A percentile compares a stretch with the other conserved stretches of the same genome.
Evolutionary conservation across 2,797 vertebrate species (phyloP).

Genomic region (Molossus molossus): DNA sequence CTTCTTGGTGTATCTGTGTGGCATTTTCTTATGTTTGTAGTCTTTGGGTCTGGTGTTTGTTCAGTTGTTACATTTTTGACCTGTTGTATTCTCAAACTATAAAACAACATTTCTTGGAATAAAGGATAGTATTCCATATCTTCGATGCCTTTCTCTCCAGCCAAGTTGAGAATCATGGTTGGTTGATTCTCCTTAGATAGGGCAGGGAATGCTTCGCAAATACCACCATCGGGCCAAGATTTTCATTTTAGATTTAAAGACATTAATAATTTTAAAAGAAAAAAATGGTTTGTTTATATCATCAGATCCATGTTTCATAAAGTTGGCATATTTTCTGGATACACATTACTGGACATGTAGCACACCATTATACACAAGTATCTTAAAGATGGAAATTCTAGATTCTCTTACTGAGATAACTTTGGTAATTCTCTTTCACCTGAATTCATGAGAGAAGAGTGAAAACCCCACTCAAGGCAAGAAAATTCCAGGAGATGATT

Average conservation of each 20-base stretch:
- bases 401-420: neutral
- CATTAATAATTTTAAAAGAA: neutral
- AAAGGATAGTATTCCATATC: neutral
- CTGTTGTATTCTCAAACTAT: neutral
- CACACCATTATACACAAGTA: neutral
- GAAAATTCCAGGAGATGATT: slow-evolving; percentile 20
- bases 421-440: neutral
- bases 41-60: neutral
- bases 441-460: neutral
- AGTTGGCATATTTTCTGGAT: slow-evolving; percentile 24
- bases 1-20: neutral
- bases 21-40: neutral
- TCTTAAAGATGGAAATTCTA: neutral
- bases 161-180: slow-evolving; percentile 4
- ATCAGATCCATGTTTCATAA: slow-evolving; percentile 1
- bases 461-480: neutral
- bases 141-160: neutral
- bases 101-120: slow-evolving; percentile 43
- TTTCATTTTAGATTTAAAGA: slow-evolving; percentile 60
- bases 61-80: slow-evolving; percentile 25
- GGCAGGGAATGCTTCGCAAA: neutral
- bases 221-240: neutral
- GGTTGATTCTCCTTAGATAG: slow-evolving; percentile 38
- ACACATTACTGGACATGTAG: neutral
- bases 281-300: neutral